Base-by-base conservation (phyloP, 2,888 invertebrate genomes). In the Pristionchus fissidentatus region DNA sequence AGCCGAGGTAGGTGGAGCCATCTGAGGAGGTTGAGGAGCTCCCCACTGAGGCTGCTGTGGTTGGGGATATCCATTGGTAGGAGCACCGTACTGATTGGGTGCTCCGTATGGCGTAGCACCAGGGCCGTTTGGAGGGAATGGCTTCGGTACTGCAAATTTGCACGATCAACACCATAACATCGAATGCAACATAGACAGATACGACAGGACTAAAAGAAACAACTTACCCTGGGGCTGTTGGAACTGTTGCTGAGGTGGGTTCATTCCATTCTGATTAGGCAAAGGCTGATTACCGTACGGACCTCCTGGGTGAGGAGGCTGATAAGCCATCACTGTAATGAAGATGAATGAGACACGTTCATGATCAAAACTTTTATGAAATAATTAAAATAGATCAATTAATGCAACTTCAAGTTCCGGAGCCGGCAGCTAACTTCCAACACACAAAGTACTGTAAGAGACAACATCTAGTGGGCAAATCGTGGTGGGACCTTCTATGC, bases 111-210 rank as follows among this genome's bases (percentile, higher is more conserved):
- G 52, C 43, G 77, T 26, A 7, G 46, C 41, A 15, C 22, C 26
- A 32, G 22, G 77, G 77, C 49, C 46, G 26, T 73, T 41, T 29
- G 43, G 41, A 49, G 77, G 46, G 77, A 46, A 77, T 46, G 52
- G 66, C 66, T 78, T 78, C 78, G 78, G 78, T n/a, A 35, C 78
- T 78, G 55, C 38, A 78, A 78, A n/a, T n/a, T n/a, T n/a, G n/a
- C n/a, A n/a, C n/a, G n/a, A n/a, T n/a, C n/a, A 3, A n/a, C 19
- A 38, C 22, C 4, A 66, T 66, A 3, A 35, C 32, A n/a, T 35
- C 26, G 4, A 75, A 4, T 3, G 46, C 15, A 46, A 13, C 3
- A 26, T 41, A 41, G 8, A 73, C 8, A 32, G 32, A 49, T 13
- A 77, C 13, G 22, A 73, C 43, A 26, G 19, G 22, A n/a, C n/a